Base-by-base conservation (phyloP, 2,888 invertebrate genomes). In the Dermolepida albohirtum region DNA sequence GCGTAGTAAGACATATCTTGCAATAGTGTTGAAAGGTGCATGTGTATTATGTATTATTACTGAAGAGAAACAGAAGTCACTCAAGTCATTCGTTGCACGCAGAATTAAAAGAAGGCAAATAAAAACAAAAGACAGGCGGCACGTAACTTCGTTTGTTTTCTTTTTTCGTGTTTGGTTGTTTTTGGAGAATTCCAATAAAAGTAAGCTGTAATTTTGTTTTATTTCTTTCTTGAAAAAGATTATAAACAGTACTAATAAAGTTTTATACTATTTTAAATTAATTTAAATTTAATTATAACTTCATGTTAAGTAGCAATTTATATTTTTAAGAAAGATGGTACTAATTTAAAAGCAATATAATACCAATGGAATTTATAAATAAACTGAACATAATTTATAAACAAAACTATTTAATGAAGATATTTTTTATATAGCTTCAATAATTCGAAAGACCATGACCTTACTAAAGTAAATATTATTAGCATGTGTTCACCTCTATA, bases 71-170 rank as follows among this genome's bases (percentile, higher is more conserved):
- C 14, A 17, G 27, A 27, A 14, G 34, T n/a, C 17, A 27, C 6
- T 34, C 34, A 10, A 40, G 40, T 34, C 40, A 44, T n/a, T n/a
- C 27, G 27, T n/a, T 22, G 39, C 16, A 39, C 40, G 54, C 54
- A 54, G 54, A 54, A 54, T 40, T 17, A 14, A 50, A 54, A 54
- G 1, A 52, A 14, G 10, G 34, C 29, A 34, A 52, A 52, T 50
- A 50, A 50, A 17, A 51, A 29, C 29, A 34, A 14, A 14, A 29
- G 27, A 14, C 27, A 22, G 29, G 51, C 51, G 39, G 39, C 52
- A 39, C 39, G 12, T 17, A 40, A 16, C 14, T 54, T 54, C 11
- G 54, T 54, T 54, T 54, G 17, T 54, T 54, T 54, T 54, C 54
- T 54, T 54, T 39, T 22, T 54, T 17, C 16, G 17, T 40, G 40